Evolutionary conservation across 35 echinoderm and acorn worm genomes (phyloP).

Genomic region (Apostichopus californicus): DNA sequence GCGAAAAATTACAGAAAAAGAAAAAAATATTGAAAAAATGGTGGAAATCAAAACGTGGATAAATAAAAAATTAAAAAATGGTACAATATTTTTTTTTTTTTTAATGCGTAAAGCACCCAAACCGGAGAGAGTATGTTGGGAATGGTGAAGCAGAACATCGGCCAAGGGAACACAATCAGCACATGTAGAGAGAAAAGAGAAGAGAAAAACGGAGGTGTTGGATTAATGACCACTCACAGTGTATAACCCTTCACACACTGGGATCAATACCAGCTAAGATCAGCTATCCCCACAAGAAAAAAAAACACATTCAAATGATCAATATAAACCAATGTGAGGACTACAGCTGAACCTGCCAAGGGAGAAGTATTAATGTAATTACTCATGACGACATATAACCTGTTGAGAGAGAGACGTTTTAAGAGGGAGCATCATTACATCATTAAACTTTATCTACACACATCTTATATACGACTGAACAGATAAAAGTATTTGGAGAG

Average conservation of each 20-base stretch:
- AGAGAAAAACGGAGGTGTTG: slow-evolving; percentile 5
- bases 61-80: not conserved
- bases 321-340: not conserved
- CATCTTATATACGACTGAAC: too few species aligned
- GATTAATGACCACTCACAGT: slow-evolving; percentile 29
- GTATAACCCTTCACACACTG: not conserved
- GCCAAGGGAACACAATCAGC: not conserved
- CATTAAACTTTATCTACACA: too few species aligned
- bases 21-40: not conserved
- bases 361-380: too few species aligned
- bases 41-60: not conserved
- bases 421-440: not conserved
- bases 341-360: not conserved
- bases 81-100: not conserved
- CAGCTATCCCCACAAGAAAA: not conserved
- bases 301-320: not conserved
- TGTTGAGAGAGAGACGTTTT: not conserved
- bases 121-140: slow-evolving; percentile 13
- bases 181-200: slow-evolving; percentile 51
- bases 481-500: too few species aligned
- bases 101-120: not conserved
- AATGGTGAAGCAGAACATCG: slow-evolving; percentile 28
- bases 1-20: not conserved
- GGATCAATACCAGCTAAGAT: too few species aligned
- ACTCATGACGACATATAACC: not conserved